phyloP scores from a whole-genome alignment of 2,113 vertebrate genomes.

The Leptosomus discolor region DNA sequence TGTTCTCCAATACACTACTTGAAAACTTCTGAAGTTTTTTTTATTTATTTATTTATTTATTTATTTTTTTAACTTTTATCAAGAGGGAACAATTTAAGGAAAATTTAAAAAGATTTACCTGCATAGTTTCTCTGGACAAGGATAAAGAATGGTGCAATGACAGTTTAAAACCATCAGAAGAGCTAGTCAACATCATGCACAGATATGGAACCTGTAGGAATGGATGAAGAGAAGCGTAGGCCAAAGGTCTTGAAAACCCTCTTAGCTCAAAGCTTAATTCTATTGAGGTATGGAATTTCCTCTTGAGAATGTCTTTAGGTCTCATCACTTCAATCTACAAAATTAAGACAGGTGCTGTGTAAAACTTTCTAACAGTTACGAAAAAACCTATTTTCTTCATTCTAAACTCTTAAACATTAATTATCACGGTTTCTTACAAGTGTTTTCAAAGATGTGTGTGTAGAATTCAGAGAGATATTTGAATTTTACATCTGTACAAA shows the following conservation, averaged over 20 bases:
- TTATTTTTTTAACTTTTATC: not conserved
- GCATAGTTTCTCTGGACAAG: not conserved
- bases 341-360: not conserved
- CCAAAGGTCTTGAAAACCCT: not conserved
- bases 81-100: not conserved
- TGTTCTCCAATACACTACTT: not conserved
- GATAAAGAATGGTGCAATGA: not conserved
- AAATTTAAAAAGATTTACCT: not conserved
- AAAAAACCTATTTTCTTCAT: not conserved
- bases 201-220: accelerated
- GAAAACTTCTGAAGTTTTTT: not conserved
- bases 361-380: not conserved
- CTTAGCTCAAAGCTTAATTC: not conserved
- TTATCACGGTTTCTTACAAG: not conserved
- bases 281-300: not conserved
- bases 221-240: not conserved
- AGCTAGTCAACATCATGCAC: not conserved
- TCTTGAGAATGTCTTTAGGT: not conserved
- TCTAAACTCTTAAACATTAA: not conserved
- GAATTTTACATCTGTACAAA: not conserved
- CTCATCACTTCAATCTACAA: not conserved
- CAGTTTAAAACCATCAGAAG: not conserved
- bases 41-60: too few species aligned
- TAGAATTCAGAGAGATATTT: not conserved
- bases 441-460: not conserved